phyloP scores from a whole-genome alignment of 2,113 vertebrate genomes.

The Melospiza georgiana region DNA sequence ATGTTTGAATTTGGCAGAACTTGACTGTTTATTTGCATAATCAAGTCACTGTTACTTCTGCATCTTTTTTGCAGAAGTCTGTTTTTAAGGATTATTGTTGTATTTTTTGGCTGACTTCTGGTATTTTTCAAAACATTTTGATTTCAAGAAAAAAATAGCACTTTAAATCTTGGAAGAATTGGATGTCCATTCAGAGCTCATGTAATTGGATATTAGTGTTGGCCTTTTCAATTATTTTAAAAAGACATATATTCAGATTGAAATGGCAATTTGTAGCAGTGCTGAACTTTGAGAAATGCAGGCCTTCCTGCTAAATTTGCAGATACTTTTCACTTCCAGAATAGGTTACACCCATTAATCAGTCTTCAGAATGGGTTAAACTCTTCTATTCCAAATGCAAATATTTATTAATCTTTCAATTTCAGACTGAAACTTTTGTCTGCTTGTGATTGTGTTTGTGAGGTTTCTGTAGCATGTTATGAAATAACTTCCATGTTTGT shows the following conservation, averaged over 20 bases:
- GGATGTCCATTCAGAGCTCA: background rate
- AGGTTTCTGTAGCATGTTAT: background rate
- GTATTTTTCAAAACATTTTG: background rate
- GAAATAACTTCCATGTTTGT: background rate
- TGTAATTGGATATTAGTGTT: background rate
- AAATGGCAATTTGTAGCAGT: background rate
- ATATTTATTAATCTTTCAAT: background rate
- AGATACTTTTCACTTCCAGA: background rate
- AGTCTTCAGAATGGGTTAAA: background rate
- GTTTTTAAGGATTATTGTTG: background rate
- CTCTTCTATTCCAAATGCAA: background rate
- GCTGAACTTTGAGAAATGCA: background rate
- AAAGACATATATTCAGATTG: background rate
- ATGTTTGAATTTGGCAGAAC: conserved; percentile 45
- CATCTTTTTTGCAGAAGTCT: background rate
- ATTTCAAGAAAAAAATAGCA: background rate
- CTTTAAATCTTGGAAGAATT: background rate
- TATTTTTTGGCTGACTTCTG: background rate
- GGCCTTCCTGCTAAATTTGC: background rate
- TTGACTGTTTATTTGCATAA: conserved; percentile 35
- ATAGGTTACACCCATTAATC: background rate
- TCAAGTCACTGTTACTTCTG: conserved; percentile 39
- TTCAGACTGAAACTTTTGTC: background rate
- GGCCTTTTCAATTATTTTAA: background rate
- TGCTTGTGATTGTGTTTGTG: background rate